phyloP scores from a whole-genome alignment of 1,140 invertebrate species.

The Cydia fagiglandana region DNA sequence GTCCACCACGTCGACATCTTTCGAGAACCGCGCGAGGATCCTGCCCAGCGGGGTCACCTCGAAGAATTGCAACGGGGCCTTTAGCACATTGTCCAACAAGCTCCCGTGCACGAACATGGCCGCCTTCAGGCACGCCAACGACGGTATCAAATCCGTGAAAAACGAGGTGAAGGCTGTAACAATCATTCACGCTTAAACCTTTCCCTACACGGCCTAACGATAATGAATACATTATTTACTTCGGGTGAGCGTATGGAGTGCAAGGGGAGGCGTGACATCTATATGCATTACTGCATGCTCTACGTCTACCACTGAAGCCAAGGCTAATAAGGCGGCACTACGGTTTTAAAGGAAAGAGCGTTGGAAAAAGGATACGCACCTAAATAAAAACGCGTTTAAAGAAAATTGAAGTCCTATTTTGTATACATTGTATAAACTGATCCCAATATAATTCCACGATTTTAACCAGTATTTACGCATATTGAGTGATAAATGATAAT shows the following conservation, averaged over 20 bases:
- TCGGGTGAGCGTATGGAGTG: constrained; percentile 15
- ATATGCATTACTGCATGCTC: constrained; percentile 20
- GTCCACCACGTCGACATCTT: constrained; percentile 88
- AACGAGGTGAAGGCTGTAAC: constrained; percentile 84
- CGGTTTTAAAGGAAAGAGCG: not conserved
- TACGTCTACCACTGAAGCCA: constrained; percentile 26
- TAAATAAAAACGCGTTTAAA: not conserved
- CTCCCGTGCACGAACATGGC: constrained; percentile 86
- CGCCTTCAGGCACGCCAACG: constrained; percentile 86
- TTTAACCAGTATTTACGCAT: not conserved
- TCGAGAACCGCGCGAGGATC: constrained; percentile 92
- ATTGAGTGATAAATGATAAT: not conserved
- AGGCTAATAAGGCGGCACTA: constrained; percentile 2
- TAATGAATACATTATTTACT: constrained; percentile 76
- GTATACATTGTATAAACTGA: constrained; percentile 50
- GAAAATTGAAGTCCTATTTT: not conserved
- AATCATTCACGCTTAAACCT: constrained; percentile 46
- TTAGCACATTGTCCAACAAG: constrained; percentile 88
- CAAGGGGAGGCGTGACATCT: constrained; percentile 9
- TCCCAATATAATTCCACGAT: constrained; percentile 47
- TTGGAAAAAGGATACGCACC: not conserved
- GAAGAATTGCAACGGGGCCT: constrained; percentile 89
- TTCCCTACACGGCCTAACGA: constrained; percentile 10
- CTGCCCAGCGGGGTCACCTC: constrained; percentile 93
- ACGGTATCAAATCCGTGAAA: constrained; percentile 85